Base-by-base conservation (phyloP, 2,888 invertebrate species). In the Limnephilus auricula region DNA sequence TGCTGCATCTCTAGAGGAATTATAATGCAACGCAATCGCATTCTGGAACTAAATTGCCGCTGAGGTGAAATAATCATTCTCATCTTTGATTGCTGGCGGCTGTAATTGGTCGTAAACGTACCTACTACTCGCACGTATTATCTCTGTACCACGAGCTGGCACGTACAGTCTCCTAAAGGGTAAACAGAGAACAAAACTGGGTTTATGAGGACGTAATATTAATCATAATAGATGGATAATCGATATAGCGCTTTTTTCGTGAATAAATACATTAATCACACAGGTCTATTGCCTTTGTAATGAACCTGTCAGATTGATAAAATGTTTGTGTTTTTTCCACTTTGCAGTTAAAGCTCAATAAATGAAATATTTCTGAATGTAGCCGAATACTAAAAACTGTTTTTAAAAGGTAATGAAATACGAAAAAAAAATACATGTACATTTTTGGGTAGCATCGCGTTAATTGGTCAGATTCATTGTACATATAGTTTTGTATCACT, bases 21-120 rank as follows among this genome's bases (percentile, higher is more conserved):
- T 82, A 82, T 82, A 34, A 65, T 65, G 65, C 65, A 65, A 37
- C 82, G 82, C 82, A 82, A 82, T 34, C 37, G 82, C 82, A 82
- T 82, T 82, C 82, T 82, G 32, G 34, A 82, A 82, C 34, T 25
- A 82, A 82, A 82, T 82, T 82, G 34, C 32, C 32, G 82, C 37
- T 18, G 32, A 32, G 34, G 82, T 82, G 82, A 37, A 82, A 82
- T 82, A 34, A 82, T 82, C 32, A 82, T 82, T 34, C 37, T 32
- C 82, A 15, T 32, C 82, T 34, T 82, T 82, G 82, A 82, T 82
- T 82, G 34, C 34, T 37, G 32, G 34, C 25, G 82, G 82, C 34
- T 32, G 12, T 82, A 82, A 82, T 82, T 82, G 32, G 82, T 25
- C 9, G 34, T 34, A 82, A 82, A 34, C 34, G 31, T 82, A 82